Evolutionary conservation across 1,140 invertebrate species (phyloP).

Genomic region (Drosophila rufa): DNA sequence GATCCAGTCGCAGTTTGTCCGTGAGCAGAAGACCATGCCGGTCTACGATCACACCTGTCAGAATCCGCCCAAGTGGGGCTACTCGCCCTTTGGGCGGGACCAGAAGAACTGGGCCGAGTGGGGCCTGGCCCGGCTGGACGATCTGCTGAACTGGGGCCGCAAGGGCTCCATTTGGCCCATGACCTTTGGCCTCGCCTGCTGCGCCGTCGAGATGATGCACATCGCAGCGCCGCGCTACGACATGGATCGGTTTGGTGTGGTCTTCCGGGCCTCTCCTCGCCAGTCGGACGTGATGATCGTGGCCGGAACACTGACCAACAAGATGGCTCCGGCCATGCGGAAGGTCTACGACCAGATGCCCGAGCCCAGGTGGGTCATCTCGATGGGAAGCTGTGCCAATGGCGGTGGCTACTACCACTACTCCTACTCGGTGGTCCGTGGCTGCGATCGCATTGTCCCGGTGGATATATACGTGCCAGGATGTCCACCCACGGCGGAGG

Average conservation of each 20-base stretch:
- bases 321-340: constrained; percentile 99
- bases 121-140: constrained; percentile 93
- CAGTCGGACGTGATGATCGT: constrained; percentile 98
- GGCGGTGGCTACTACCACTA: constrained; percentile 99
- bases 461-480: constrained; percentile 99
- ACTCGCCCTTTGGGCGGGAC: constrained; percentile 68
- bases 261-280: constrained; percentile 97
- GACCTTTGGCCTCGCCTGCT: constrained; percentile 98
- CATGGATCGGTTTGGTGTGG: constrained; percentile 95
- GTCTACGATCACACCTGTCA: constrained; percentile 55
- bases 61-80: constrained; percentile 53
- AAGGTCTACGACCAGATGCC: constrained; percentile 98
- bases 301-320: constrained; percentile 98
- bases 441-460: constrained; percentile 98
- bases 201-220: constrained; percentile 99
- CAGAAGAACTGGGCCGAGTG: constrained; percentile 89
- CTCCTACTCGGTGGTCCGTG: constrained; percentile 98
- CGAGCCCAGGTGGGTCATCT: constrained; percentile 97
- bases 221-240: constrained; percentile 98
- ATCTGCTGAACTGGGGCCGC: constrained; percentile 97
- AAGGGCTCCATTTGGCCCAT: constrained; percentile 97
- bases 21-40: constrained; percentile 78
- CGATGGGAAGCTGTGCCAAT: constrained; percentile 99
- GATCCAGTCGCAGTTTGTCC: constrained; percentile 1
- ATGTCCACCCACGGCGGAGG: constrained; percentile 98